phyloP scores from a whole-genome alignment of 2,888 invertebrate genomes.

The Pomacea canaliculata region DNA sequence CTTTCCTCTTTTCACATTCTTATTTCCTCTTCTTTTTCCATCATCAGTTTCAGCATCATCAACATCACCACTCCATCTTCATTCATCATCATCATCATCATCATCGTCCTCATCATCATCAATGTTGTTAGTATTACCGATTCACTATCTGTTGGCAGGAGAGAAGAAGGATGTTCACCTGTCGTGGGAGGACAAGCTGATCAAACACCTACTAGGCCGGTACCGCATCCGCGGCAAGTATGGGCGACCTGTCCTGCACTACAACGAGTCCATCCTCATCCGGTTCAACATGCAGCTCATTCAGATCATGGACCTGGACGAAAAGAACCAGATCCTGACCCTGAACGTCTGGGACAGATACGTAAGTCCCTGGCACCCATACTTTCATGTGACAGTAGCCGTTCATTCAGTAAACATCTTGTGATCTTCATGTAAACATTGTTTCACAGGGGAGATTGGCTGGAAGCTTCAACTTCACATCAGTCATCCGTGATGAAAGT shows the following conservation, averaged over 20 bases:
- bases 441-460: no score
- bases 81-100: no score
- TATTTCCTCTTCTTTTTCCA: no score
- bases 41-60: no score
- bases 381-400: neutral
- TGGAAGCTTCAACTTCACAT: no score
- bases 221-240: slow-evolving; percentile 62
- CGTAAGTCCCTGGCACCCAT: slow-evolving; percentile 55
- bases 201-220: slow-evolving; percentile 57
- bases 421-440: no score
- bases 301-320: slow-evolving; percentile 69
- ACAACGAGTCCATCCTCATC: slow-evolving; percentile 61
- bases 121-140: no score
- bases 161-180: slow-evolving; percentile 32
- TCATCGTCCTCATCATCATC: no score
- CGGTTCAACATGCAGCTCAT: slow-evolving; percentile 66
- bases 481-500: no score
- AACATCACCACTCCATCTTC: no score
- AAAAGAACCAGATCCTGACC: slow-evolving; percentile 69
- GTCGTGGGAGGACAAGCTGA: slow-evolving; percentile 65
- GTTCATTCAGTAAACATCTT: no score
- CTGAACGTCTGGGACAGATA: slow-evolving; percentile 69
- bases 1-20: no score
- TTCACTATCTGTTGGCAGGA: neutral
- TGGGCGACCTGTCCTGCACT: slow-evolving; percentile 65